Evolutionary conservation across 2,113 vertebrate genomes (phyloP), one percentile per base, ranked within the genome.

Genomic region (Lophochroa leadbeateri): DNA sequence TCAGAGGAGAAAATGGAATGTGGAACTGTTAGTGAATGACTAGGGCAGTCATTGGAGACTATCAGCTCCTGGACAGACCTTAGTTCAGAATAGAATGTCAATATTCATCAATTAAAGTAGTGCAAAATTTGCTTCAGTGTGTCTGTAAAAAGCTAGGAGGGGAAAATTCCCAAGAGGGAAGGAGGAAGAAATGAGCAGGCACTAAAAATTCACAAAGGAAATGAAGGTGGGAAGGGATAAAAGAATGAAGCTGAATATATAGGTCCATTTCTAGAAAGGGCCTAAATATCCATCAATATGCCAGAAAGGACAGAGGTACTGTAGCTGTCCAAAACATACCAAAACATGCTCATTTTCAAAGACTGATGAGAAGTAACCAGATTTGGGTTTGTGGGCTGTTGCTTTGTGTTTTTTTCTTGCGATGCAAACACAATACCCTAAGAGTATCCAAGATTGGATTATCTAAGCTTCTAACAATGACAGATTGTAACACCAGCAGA

Each of bases 361-460:
- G 29, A 31, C 1, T 72, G 28, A 29, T 41, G 52, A 10, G 10
- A 72, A 72, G 64, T 55, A 84, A 13, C 6, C 3, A 16, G 8
- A 17, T 6, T 43, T 49, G 13, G 33, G 55, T 31, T 29, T 13
- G 57, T 24, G 57, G 33, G 20, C n/a, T 58, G 31, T 57, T 21
- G 8, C 3, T 50, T 44, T 43, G 47, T 13, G 20, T 7, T n/a
- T 39, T 12, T 13, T 1, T 7, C 1, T 12, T n/a, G 35, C 3
- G 2, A 39, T 47, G 7, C 5, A 77, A 70, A 57, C 13, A 52
- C 6, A 46, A 15, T 23, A 17, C 9, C 21, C 12, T 47, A 70
- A 61, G 13, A 67, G 9, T 28, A 29, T 13, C 4, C 7, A 79
- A 57, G 29, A 52, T 6, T 57, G 31, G 35, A 35, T 82, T 75